These are phyloP conservation scores for Copidosoma floridanum DNA, from an alignment of 1,140 invertebrate genomes.

Conservation along the genomic window DNA sequence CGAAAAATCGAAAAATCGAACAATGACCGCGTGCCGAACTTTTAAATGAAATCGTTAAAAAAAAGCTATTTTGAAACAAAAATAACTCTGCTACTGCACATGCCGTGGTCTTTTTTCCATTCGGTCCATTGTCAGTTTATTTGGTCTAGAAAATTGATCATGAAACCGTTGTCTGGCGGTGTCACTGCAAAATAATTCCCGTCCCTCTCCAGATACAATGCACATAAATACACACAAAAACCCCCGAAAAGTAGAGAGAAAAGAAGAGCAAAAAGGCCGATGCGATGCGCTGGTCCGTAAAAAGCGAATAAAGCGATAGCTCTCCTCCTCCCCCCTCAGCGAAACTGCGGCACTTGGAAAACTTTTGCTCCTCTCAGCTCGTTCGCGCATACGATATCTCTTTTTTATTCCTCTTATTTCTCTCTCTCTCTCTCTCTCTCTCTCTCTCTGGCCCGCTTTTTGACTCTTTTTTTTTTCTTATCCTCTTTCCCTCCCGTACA, in stretches of 20 bases:
- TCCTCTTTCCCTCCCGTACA: too few species aligned
- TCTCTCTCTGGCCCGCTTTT: too few species aligned
- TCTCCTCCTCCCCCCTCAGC: neutral
- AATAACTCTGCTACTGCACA: too few species aligned
- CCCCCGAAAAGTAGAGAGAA: too few species aligned
- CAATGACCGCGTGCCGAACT: neutral
- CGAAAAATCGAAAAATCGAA: neutral
- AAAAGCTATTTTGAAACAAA: neutral
- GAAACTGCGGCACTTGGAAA: slow-evolving; percentile 3
- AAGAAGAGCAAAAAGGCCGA: neutral
- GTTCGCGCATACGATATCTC: neutral
- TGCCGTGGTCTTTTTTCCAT: too few species aligned
- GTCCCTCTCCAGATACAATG: too few species aligned
- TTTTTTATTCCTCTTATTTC: neutral
- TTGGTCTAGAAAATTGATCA: too few species aligned
- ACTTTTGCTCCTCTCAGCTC: neutral
- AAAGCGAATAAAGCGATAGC: slow-evolving; percentile 2
- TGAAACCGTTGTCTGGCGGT: neutral
- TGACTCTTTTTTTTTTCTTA: too few species aligned
- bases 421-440: too few species aligned
- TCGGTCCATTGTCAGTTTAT: too few species aligned
- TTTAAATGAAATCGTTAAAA: neutral
- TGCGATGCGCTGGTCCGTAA: neutral
- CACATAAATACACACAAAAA: neutral
- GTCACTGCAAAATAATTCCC: neutral